Base-by-base conservation (phyloP, 2,113 vertebrate species). In the Nettapus auritus region DNA sequence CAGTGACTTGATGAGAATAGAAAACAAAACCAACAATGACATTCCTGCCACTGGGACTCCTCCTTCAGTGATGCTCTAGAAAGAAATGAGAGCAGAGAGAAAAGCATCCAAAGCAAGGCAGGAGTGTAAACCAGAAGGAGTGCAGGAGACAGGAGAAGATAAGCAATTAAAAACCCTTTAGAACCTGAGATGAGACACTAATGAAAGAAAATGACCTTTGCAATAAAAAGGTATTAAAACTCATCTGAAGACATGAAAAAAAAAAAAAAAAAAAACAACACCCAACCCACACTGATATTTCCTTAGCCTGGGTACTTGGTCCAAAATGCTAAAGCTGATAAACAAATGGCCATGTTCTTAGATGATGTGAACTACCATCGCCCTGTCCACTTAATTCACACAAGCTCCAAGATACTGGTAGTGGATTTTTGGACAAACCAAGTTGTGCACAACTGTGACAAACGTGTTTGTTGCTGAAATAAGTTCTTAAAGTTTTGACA, bases 1-100 rank as follows among this genome's bases (percentile, higher is more conserved):
- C 86, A 74, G 59, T 73, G 84, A 90, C 88, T 94, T 77, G 55
- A 86, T 74, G 53, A 84, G 90, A 94, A 62, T 18, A 90, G 79
- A 89, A 97, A 92, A 89, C 83, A 90, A 94, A 94, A 74, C 82
- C 66, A 90, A 63, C 79, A 93, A 52, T 96, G 81, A 89, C 87
- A 86, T 91, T 82, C 36, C 57, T 94, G 52, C 36, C 62, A 69
- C 46, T 78, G 60, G 38, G 62, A 77, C 86, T 91, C 14, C 25
- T 94, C 60, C 60, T 83, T 93, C 84, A 70, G 55, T 89, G 62
- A 60, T 63, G 13, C 4, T 77, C n/a, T 69, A 82, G 82, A 82
- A 86, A 73, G 25, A 23, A 75, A 70, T 86, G 36, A 44, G 53
- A 76, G 19, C 18, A 13, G 36, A 36, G 34, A 85, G 55, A 74